Evolutionary conservation across 2,888 invertebrate genomes (phyloP).

Genomic region (Melipona beecheii): DNA sequence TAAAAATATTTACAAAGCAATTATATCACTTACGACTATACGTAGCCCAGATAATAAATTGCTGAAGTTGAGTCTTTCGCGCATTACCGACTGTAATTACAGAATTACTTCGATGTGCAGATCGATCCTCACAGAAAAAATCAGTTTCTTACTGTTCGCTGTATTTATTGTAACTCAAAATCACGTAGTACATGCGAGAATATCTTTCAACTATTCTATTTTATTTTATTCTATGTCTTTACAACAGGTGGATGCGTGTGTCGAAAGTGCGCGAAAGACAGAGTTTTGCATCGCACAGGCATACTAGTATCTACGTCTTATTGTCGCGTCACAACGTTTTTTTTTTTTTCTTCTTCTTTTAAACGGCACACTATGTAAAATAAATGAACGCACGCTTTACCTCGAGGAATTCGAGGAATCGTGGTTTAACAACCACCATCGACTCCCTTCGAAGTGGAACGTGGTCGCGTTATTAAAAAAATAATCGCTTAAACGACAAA

Average conservation of each 20-base stretch:
- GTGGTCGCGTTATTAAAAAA: conserved; percentile 11
- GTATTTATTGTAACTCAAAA: neutral
- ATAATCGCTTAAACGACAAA: conserved; percentile 46
- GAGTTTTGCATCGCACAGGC: conserved; percentile 71
- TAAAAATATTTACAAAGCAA: conserved; percentile 54
- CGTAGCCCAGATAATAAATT: conserved; percentile 60
- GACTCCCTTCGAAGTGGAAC: conserved; percentile 17
- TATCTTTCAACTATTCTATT: neutral
- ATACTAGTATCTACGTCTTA: conserved; percentile 81
- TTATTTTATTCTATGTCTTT: no score
- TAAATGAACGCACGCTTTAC: conserved; percentile 39
- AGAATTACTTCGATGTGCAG: neutral
- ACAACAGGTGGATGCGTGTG: neutral
- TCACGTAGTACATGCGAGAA: neutral
- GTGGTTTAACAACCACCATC: neutral
- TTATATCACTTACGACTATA: conserved; percentile 47
- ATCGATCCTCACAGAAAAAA: neutral
- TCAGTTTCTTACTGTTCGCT: neutral
- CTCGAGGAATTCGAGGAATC: conserved; percentile 1
- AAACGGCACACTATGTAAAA: conserved; percentile 61
- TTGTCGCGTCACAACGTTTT: conserved; percentile 83
- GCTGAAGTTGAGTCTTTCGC: conserved; percentile 56
- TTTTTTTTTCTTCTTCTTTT: conserved; percentile 36
- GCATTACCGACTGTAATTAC: conserved; percentile 38
- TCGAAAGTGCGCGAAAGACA: conserved; percentile 56